These are phyloP conservation scores for Axinella damicornis DNA, from an alignment of 37 sponge, comb jelly and placozoan species.

Conservation along the genomic window DNA sequence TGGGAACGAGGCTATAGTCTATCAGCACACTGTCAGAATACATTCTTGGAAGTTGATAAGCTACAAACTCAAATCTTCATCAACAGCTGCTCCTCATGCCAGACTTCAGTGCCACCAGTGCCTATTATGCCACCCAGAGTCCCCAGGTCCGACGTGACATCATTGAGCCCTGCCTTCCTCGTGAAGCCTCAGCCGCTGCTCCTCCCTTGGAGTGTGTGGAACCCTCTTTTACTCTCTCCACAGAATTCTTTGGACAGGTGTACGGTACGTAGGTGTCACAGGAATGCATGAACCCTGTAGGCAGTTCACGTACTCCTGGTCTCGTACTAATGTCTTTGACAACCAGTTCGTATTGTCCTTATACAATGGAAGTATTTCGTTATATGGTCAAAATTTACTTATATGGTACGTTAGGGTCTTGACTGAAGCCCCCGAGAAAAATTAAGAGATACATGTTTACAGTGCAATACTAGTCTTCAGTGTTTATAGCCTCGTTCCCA, in stretches of 20 bases:
- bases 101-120: conserved; percentile 34
- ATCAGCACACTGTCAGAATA: neutral
- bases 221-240: conserved; percentile 57
- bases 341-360: no score
- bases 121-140: conserved; percentile 14
- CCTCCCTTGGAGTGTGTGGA: neutral
- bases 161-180: conserved; percentile 40
- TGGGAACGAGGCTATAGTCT: neutral
- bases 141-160: neutral
- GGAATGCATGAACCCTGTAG: no score
- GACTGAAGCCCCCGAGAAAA: no score
- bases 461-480: no score
- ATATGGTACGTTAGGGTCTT: no score
- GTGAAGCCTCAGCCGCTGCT: neutral
- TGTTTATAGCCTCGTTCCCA: no score
- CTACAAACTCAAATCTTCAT: neutral
- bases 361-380: no score
- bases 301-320: no score
- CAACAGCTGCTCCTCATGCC: conserved; percentile 15
- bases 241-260: conserved; percentile 68
- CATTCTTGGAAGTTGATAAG: neutral
- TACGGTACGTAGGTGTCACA: conserved; percentile 41
- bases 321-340: no score
- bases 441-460: no score
- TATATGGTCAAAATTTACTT: no score